Base-by-base conservation (phyloP, 2,113 vertebrate genomes). In the Eleginops maclovinus region DNA sequence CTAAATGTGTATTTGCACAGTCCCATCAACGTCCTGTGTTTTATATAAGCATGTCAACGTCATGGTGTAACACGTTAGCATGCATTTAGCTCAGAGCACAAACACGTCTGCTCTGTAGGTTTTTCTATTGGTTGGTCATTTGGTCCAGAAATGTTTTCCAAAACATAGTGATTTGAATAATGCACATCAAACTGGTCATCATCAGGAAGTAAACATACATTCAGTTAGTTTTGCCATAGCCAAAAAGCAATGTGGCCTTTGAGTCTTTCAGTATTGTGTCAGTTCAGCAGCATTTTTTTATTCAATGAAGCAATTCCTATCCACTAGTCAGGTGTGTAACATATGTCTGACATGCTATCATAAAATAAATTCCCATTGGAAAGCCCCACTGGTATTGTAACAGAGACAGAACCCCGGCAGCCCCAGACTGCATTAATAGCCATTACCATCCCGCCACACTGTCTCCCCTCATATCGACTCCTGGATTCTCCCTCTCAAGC, bases 391-490 rank as follows among this genome's bases (percentile, higher is more conserved):
- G 65, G 12, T 31, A 4, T 28, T 53, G 82, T 55, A 66, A 77
- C 63, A 72, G 65, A 79, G 71, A 79, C 41, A 2, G 75, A 77
- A 24, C 55, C 31, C 47, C 47, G 49, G 49, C 65, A 56, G 49
- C 21, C 46, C 15, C 51, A 28, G 71, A 81, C 50, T 60, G 72
- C 75, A 86, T 75, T 67, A 79, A 36, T 56, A 69, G 79, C 78
- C 86, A 87, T 90, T 90, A 89, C 19, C 75, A 50, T 67, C 70
- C 75, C 86, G 90, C 66, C 90, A 60, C 4, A 2, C 72, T 26
- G 93, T 84, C 91, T 88, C 84, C 64, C n/a, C 63, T 81, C 54
- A 59, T 75, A 93, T 91, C 16, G 91, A 93, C 88, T 89, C 70
- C 11, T 21, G 60, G 67, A 24, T 79, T 75, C 79, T 76, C 50